Conservation (phyloP, 2,888 invertebrate species). For the Eristalis intricaria region DNA sequence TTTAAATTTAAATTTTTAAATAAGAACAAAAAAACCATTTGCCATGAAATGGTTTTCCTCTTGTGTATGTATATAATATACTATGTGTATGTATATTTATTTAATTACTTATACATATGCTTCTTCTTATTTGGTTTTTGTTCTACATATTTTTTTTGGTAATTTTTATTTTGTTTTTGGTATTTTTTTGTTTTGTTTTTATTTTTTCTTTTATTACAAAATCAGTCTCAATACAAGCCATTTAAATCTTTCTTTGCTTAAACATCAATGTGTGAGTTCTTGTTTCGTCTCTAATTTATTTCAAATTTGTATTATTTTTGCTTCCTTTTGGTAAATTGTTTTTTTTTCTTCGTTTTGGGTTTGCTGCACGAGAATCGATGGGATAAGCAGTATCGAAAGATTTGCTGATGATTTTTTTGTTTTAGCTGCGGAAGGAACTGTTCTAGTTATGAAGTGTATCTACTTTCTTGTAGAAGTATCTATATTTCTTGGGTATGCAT, state of each 20-base stretch:
- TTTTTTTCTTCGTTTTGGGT: neutral
- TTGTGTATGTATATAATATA: constrained; percentile 3
- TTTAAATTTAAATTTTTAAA: constrained; percentile 38
- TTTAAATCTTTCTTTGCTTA: constrained; percentile 72
- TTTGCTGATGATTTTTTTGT: constrained; percentile 34
- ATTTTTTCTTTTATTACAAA: constrained; percentile 74
- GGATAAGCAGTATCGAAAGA: constrained; percentile 64
- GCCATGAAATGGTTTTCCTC: constrained; percentile 19
- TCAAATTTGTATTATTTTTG: constrained; percentile 21
- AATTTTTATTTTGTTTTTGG: neutral
- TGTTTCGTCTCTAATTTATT: constrained; percentile 11
- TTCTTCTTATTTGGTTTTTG: neutral
- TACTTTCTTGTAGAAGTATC: neutral
- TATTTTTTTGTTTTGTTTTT: constrained; percentile 54
- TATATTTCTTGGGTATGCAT: neutral
- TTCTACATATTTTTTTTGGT: constrained; percentile 5
- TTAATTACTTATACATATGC: neutral
- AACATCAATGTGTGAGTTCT: constrained; percentile 45
- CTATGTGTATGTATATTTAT: neutral
- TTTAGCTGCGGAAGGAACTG: constrained; percentile 30
- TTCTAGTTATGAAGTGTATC: constrained; percentile 19
- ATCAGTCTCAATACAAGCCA: constrained; percentile 79
- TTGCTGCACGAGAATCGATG: constrained; percentile 52
- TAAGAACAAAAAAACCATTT: constrained; percentile 37
- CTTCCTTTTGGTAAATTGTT: constrained; percentile 1